These are phyloP conservation scores for Neolamprologus variostigma DNA, from an alignment of 2,113 vertebrate species.

Conservation along the genomic window DNA sequence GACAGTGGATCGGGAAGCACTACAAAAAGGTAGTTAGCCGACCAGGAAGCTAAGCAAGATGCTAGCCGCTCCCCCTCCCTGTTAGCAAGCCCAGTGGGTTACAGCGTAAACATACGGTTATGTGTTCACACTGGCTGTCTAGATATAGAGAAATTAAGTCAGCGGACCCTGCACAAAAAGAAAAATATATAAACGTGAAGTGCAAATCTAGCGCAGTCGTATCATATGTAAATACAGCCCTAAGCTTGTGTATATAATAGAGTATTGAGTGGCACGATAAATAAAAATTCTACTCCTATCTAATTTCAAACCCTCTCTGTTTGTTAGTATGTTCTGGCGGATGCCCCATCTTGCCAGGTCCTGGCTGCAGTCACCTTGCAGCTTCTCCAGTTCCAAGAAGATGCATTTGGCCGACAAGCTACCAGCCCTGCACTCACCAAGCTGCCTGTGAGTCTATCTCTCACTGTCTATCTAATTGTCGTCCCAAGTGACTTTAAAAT, in stretches of 20 bases:
- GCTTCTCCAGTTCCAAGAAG: slow-evolving; percentile 96
- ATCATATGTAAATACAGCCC: not conserved
- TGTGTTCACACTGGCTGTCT: not conserved
- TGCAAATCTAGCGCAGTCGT: not conserved
- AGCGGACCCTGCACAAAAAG: not conserved
- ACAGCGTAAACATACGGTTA: slow-evolving; percentile 47
- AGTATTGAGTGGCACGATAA: not conserved
- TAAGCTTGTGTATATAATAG: not conserved
- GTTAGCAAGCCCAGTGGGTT: not conserved
- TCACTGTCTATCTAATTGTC: not conserved
- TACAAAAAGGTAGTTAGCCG: slow-evolving; percentile 85
- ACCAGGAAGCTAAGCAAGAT: not conserved
- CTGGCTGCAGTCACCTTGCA: slow-evolving; percentile 86
- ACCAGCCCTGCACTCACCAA: slow-evolving; percentile 87
- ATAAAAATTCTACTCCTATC: not conserved
- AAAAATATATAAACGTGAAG: not conserved
- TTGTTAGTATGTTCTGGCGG: slow-evolving; percentile 83
- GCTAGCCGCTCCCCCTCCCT: slow-evolving; percentile 29
- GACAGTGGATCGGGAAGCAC: slow-evolving; percentile 87
- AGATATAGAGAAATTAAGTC: not conserved
- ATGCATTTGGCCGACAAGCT: slow-evolving; percentile 88
- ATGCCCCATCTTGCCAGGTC: slow-evolving; percentile 90
- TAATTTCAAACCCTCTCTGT: not conserved
- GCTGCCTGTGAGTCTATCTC: slow-evolving; percentile 82
- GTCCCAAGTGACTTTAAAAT: not conserved